These are phyloP conservation scores for Drosophila melanosoma DNA, from an alignment of 2,888 invertebrate species.

Conservation along the genomic window DNA sequence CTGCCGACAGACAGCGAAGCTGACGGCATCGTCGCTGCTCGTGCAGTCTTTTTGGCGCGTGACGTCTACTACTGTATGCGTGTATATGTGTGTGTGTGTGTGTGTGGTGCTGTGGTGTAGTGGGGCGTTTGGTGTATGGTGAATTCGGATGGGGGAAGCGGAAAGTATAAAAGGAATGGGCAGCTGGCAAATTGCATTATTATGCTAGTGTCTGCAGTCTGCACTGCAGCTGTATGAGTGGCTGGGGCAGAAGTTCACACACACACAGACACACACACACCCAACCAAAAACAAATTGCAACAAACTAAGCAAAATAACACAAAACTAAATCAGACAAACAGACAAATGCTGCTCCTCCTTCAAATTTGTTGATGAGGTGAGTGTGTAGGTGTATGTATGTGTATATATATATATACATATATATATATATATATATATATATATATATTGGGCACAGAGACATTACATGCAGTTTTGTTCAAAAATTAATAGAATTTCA, in stretches of 20 bases:
- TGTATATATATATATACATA: not conserved
- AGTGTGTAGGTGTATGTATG: not conserved
- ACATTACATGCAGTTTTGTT: constrained; percentile 80
- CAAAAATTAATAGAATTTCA: constrained; percentile 83
- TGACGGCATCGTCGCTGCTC: constrained; percentile 44
- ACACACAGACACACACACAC: not conserved
- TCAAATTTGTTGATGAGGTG: not conserved
- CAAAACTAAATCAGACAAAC: constrained; percentile 59
- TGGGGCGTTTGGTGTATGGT: constrained; percentile 16
- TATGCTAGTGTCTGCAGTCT: constrained; percentile 84
- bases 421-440: not conserved
- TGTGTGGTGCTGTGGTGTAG: constrained; percentile 6
- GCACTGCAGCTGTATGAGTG: constrained; percentile 66
- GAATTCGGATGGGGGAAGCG: constrained; percentile 8
- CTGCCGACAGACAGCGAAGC: constrained; percentile 57
- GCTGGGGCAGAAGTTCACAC: constrained; percentile 22
- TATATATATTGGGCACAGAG: constrained; percentile 21
- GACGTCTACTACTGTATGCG: constrained; percentile 60
- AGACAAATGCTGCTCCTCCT: constrained; percentile 12
- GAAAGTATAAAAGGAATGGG: constrained; percentile 36
- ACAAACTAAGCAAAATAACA: constrained; percentile 63
- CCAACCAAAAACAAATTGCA: constrained; percentile 48
- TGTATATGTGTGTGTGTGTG: constrained; percentile 18
- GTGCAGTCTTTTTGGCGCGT: constrained; percentile 75
- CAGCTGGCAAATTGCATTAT: constrained; percentile 83